Evolutionary conservation across 2,888 invertebrate genomes (phyloP), one percentile per base, ranked within the genome.

Genomic region (Drosophila demipolita): DNA sequence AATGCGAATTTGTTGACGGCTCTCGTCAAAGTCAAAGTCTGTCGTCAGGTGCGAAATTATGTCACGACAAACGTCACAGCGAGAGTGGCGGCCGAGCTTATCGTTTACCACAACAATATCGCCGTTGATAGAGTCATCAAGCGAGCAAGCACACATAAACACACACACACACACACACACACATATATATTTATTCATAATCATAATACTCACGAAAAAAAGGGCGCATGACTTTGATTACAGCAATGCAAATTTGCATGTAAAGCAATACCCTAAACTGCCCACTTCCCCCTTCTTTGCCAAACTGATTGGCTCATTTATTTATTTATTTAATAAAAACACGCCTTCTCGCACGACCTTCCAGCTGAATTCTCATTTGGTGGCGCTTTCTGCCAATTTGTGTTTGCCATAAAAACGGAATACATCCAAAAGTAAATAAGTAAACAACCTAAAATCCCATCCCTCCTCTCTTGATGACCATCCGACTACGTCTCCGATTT

Each of bases 161-260:
- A 36, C 54, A 53, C 3, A 20, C 29, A 32, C 23, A 32, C 36
- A 4, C 0, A 52, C 62, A 60, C 32, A 23, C 29, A 49, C 38
- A 52, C 4, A n/a, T 15, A 12, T 26, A 38, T n/a, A 40, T 36
- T 49, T 32, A 48, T 17, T 7, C 8, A 45, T 2, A 15, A 20
- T 15, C 45, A 45, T 36, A 35, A 65, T 33, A 55, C 15, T 33
- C 32, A 33, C 40, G 61, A 45, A 11, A 17, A 69, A 69, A 64
- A 83, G 59, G 66, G 66, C 85, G 80, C 72, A 85, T 88, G 88
- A 88, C 74, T 80, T 73, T 83, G 80, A 83, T 82, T 72, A 74
- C 71, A 83, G 61, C n/a, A 59, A 69, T 42, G 48, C 48, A 40
- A 70, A 60, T 68, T 58, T 58, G 55, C 54, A 52, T 62, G 42